Evolutionary conservation across 2,113 vertebrate species (phyloP).

Genomic region (Channa argus): DNA sequence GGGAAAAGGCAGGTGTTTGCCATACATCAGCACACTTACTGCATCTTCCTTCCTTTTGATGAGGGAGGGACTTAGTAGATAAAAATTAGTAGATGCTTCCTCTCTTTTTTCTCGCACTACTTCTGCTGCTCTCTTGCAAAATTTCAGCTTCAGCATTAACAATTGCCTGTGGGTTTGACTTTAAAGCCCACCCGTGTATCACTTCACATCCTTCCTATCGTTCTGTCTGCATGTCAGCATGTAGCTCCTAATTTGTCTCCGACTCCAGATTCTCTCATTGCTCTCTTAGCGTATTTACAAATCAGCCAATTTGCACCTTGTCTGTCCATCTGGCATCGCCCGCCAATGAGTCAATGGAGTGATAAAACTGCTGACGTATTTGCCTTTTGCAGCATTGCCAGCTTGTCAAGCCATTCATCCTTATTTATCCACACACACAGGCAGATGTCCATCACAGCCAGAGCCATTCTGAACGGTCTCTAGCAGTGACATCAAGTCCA

Average conservation of each 20-base stretch:
- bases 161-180: neutral
- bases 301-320: slow-evolving; percentile 48
- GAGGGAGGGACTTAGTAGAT: neutral
- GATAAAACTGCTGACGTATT: slow-evolving; percentile 73
- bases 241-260: slow-evolving; percentile 30
- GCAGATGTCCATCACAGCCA: slow-evolving; percentile 51
- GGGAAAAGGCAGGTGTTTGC: neutral
- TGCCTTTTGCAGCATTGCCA: slow-evolving; percentile 64
- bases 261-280: slow-evolving; percentile 30
- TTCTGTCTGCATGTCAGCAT: slow-evolving; percentile 12
- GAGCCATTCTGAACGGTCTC: slow-evolving; percentile 17
- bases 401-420: slow-evolving; percentile 65
- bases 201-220: neutral
- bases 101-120: neutral
- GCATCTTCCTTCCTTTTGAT: slow-evolving; percentile 10
- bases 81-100: neutral
- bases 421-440: slow-evolving; percentile 34
- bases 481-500: slow-evolving; percentile 34
- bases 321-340: slow-evolving; percentile 58
- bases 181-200: neutral
- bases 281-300: slow-evolving; percentile 63
- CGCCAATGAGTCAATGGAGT: slow-evolving; percentile 61
- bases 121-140: neutral
- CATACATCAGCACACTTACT: slow-evolving; percentile 7
- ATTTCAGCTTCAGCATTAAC: slow-evolving; percentile 22